Evolutionary conservation across 1,140 invertebrate species (phyloP).

Genomic region (Zaprionus davidi): DNA sequence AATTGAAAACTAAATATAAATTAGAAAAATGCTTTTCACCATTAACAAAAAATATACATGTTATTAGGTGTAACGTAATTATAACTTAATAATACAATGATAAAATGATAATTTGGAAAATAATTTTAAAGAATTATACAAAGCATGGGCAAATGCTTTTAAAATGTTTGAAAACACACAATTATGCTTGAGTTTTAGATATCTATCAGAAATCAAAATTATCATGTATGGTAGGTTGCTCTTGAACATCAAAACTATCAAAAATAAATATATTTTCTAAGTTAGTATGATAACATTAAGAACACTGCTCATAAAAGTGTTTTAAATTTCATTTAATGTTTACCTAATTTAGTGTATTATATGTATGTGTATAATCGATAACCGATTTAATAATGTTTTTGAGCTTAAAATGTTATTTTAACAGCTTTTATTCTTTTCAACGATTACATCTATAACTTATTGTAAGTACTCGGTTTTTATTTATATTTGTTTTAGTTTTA

Average conservation of each 20-base stretch:
- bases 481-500: conserved; percentile 18
- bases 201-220: conserved; percentile 37
- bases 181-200: conserved; percentile 29
- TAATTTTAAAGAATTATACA: conserved; percentile 32
- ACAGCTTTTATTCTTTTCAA: conserved; percentile 73
- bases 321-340: conserved; percentile 37
- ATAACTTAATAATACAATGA: conserved; percentile 53
- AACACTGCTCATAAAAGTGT: conserved; percentile 43
- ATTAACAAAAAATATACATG: conserved; percentile 46
- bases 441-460: conserved; percentile 60
- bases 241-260: conserved; percentile 28
- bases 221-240: conserved; percentile 38
- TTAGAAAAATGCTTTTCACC: conserved; percentile 53
- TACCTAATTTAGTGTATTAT: conserved; percentile 48
- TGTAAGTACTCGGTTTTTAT: conserved; percentile 50
- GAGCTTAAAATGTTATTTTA: conserved; percentile 65
- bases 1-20: conserved; percentile 52
- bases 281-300: conserved; percentile 15
- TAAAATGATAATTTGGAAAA: conserved; percentile 45
- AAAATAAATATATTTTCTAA: conserved; percentile 36
- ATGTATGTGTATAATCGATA: conserved; percentile 61
- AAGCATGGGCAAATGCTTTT: conserved; percentile 29
- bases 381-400: conserved; percentile 54
- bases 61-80: conserved; percentile 20
- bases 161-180: conserved; percentile 26